Evolutionary conservation across 2,113 vertebrate species (phyloP).

Genomic region (Chaenocephalus aceratus): DNA sequence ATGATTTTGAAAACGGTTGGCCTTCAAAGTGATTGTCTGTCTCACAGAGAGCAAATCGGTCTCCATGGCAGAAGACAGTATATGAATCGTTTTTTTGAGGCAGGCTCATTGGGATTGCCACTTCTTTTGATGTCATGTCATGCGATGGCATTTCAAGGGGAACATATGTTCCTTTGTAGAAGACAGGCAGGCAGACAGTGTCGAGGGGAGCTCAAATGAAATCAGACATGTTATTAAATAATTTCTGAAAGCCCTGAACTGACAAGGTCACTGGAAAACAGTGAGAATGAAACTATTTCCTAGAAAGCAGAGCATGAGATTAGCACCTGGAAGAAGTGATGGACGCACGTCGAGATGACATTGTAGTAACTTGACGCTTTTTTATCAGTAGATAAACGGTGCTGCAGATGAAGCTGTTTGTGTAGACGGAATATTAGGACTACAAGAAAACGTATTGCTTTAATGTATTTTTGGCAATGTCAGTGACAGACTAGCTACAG

Average conservation of each 20-base stretch:
- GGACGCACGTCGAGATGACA: conserved; percentile 28
- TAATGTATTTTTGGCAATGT: conserved; percentile 15
- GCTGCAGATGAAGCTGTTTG: conserved; percentile 22
- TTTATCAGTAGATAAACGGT: conserved; percentile 25
- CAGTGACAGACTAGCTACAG: conserved; percentile 2
- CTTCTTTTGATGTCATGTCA: conserved; percentile 76
- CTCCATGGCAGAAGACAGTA: conserved; percentile 57
- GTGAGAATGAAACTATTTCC: conserved; percentile 24
- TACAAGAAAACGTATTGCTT: conserved; percentile 1
- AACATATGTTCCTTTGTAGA: conserved; percentile 57
- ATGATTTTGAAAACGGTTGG: conserved; percentile 38
- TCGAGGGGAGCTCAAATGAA: conserved; percentile 69
- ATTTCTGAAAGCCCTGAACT: conserved; percentile 47
- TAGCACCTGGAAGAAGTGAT: conserved; percentile 37
- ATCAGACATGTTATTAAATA: conserved; percentile 68
- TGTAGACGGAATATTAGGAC: not conserved
- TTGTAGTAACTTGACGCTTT: not conserved
- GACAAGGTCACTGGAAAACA: conserved; percentile 61
- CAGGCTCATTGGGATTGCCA: conserved; percentile 62
- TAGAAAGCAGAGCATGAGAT: conserved; percentile 42
- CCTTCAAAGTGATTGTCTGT: conserved; percentile 64
- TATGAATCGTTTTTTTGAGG: conserved; percentile 25
- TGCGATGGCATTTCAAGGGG: conserved; percentile 66
- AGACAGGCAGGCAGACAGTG: conserved; percentile 52
- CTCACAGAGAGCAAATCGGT: conserved; percentile 47